Conservation (phyloP, 2,888 invertebrate species). For the Biston stratarius region DNA sequence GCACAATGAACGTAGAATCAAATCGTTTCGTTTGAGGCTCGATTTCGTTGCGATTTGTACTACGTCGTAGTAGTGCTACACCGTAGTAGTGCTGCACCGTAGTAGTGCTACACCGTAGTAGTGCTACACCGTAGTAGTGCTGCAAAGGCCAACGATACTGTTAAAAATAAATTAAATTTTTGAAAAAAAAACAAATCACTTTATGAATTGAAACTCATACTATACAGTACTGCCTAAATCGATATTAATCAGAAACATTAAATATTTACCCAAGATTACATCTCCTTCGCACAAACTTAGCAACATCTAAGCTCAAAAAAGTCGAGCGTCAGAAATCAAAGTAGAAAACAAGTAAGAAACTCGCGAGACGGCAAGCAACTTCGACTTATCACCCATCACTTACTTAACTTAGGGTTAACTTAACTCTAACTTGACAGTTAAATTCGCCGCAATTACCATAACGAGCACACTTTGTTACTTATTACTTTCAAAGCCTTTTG, state of each 20-base stretch:
- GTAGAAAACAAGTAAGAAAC: constrained; percentile 42
- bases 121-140: background rate
- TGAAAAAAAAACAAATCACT: no score
- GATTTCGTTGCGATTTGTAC: no score
- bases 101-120: background rate
- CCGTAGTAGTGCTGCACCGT: background rate
- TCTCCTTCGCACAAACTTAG: background rate
- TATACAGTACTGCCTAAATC: background rate
- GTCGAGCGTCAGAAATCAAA: constrained; percentile 48
- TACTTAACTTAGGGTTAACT: constrained; percentile 44
- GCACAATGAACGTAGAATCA: no score
- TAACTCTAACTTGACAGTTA: constrained; percentile 50
- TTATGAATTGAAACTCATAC: no score
- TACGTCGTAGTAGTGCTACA: background rate
- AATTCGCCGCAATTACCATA: constrained; percentile 63
- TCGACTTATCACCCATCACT: constrained; percentile 41
- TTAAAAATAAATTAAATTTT: no score
- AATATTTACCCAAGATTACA: background rate
- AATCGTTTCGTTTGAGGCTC: no score
- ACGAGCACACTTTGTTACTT: constrained; percentile 54
- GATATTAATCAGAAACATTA: background rate
- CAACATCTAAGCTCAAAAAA: constrained; percentile 18
- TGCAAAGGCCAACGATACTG: no score
- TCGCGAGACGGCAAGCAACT: constrained; percentile 41
- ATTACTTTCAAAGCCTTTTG: constrained; percentile 40